Evolutionary conservation across 35 echinoderm and acorn worm species (phyloP).

Genomic region (Diadema setosum): DNA sequence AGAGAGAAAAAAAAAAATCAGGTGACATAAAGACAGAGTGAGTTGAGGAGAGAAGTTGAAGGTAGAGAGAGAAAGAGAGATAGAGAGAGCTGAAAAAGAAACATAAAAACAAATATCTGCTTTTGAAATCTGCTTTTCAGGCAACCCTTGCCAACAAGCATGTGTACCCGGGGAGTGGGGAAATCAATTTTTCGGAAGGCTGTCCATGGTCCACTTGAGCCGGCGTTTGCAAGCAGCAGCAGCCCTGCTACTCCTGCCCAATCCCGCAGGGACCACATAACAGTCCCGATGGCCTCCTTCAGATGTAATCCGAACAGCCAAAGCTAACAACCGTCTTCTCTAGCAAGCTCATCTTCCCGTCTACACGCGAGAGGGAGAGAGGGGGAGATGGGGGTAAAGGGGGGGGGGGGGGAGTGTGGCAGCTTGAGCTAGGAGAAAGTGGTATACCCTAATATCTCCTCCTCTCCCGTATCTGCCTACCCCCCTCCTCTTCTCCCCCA

Average conservation of each 20-base stretch:
- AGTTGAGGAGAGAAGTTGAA: background rate
- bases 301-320: conserved; percentile 1
- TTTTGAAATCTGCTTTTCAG: conserved; percentile 11
- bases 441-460: too few relatives aligned
- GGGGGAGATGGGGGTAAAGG: background rate
- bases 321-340: conserved; percentile 1
- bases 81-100: background rate
- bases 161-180: background rate
- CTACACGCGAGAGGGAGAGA: background rate
- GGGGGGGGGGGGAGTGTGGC: background rate
- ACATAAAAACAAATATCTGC: conserved; percentile 8
- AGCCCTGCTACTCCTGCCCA: background rate
- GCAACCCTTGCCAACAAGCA: background rate
- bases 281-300: background rate
- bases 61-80: background rate
- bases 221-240: conserved; percentile 6
- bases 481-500: too few relatives aligned
- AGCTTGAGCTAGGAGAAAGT: background rate
- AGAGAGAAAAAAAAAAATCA: too few relatives aligned
- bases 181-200: background rate
- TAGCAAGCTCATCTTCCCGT: background rate
- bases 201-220: background rate
- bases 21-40: too few relatives aligned
- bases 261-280: background rate
- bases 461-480: too few relatives aligned